Evolutionary conservation across 2,888 invertebrate species (phyloP), one percentile per base, ranked within the genome.

Genomic region (Papilio elwesi): DNA sequence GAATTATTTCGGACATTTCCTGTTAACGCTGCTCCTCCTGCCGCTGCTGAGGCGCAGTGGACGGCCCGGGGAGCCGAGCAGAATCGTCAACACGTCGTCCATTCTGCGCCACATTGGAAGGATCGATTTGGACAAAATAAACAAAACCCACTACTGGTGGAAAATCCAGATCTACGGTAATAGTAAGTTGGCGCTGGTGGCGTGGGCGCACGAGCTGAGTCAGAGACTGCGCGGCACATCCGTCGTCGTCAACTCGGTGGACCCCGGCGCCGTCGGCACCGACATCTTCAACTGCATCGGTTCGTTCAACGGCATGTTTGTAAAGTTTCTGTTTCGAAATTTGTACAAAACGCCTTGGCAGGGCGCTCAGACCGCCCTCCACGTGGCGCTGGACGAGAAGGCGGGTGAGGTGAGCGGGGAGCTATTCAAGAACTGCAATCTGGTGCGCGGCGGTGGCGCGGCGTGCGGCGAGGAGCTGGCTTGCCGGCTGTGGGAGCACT

Each of bases 1-100:
- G 4, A 99, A 99, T 87, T 97, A 98, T 82, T 98, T 97, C 86
- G 99, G 99, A 0, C 97, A 98, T 11, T 99, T 98, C 86, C 93
- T 99, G 48, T 92, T 99, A 67, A 98, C 98, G 0, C 96, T 98
- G 85, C 95, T 99, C 49, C 94, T 99, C 52, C 95, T 98, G 78
- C 97, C 97, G 90, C 90, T 97, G 76, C 84, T 98, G 76, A 96
- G 95, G 85, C 95, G 94, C 82, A 83, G 88, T 8, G 92, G 90
- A 1, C 80, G 73, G 0, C 71, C 79, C 6, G 95, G 95, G 12
- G 94, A 95, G 13, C 96, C 97, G 7, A 95, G 96, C 73, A 95
- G 98, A 74, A 95, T 98, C 0, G 95, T 98, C 0, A 95, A 97
- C 43, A 97, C 97, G 0, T 96, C 97, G 0, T 97, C 97, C 0